These are phyloP conservation scores for Cartodere bifasciata DNA, from an alignment of 2,888 invertebrate species.

Conservation along the genomic window DNA sequence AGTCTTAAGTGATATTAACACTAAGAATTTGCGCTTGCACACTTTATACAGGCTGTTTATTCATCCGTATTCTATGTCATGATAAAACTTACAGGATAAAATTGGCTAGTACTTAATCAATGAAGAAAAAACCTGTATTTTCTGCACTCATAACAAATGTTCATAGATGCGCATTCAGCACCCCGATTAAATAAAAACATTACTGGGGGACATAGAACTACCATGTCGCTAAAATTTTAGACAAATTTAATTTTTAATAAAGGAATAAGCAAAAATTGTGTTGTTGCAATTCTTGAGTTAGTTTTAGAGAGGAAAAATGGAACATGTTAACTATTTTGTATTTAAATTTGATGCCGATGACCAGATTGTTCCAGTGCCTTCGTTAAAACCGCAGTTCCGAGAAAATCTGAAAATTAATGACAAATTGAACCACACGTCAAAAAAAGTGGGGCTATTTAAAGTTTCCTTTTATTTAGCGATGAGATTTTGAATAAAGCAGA, in stretches of 20 bases:
- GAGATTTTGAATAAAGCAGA: too few species aligned
- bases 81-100: too few species aligned
- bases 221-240: too few species aligned
- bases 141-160: background rate
- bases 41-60: too few species aligned
- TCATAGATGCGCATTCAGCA: conserved; percentile 2
- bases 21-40: too few species aligned
- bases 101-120: too few species aligned
- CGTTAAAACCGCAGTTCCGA: conserved; percentile 26
- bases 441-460: too few species aligned
- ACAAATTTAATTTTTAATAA: conserved; percentile 1
- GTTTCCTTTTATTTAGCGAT: too few species aligned
- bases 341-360: conserved; percentile 31
- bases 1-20: too few species aligned
- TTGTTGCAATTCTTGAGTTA: conserved; percentile 12
- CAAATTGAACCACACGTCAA: too few species aligned
- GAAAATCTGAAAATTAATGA: conserved; percentile 28
- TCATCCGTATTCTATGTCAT: too few species aligned
- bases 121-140: background rate
- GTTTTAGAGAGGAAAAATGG: conserved; percentile 19
- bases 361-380: conserved; percentile 28
- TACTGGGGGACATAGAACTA: background rate
- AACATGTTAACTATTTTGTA: conserved; percentile 25
- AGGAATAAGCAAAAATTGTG: conserved; percentile 16
- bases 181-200: background rate